phyloP scores from a whole-genome alignment of 2,113 vertebrate genomes.

The Muntiacus reevesi region DNA sequence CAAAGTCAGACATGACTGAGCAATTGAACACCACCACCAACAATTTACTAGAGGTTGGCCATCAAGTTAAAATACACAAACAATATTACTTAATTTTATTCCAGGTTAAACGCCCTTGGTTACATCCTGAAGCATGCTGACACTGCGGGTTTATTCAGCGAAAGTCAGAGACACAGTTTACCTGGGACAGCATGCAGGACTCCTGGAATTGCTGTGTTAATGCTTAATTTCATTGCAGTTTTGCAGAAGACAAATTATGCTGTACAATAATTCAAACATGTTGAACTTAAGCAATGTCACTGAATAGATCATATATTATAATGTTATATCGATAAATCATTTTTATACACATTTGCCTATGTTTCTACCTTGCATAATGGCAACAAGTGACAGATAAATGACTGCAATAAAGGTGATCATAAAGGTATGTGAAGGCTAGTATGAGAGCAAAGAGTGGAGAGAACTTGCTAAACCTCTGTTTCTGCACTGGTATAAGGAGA shows the following conservation, averaged over 20 bases:
- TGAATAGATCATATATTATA: not conserved
- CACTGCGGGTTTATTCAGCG: not conserved
- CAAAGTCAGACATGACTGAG: not conserved
- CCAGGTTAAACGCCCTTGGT: not conserved
- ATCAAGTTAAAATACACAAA: not conserved
- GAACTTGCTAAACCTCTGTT: not conserved
- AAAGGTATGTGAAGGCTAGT: not conserved
- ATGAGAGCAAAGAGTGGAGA: not conserved
- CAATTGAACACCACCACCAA: not conserved
- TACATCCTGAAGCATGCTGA: not conserved
- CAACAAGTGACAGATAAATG: not conserved
- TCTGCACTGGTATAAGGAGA: not conserved
- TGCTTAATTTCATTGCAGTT: not conserved
- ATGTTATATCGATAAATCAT: not conserved
- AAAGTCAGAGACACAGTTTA: not conserved
- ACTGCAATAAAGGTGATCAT: not conserved
- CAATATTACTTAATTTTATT: not conserved
- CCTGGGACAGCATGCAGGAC: not conserved
- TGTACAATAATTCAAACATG: not conserved
- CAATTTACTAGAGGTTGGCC: not conserved
- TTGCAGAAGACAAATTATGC: not conserved
- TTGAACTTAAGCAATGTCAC: not conserved
- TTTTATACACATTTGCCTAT: not conserved
- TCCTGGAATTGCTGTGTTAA: not conserved
- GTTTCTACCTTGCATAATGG: not conserved